Conservation (phyloP, 1,140 invertebrate species). For the Drosophila fuyamai region DNA sequence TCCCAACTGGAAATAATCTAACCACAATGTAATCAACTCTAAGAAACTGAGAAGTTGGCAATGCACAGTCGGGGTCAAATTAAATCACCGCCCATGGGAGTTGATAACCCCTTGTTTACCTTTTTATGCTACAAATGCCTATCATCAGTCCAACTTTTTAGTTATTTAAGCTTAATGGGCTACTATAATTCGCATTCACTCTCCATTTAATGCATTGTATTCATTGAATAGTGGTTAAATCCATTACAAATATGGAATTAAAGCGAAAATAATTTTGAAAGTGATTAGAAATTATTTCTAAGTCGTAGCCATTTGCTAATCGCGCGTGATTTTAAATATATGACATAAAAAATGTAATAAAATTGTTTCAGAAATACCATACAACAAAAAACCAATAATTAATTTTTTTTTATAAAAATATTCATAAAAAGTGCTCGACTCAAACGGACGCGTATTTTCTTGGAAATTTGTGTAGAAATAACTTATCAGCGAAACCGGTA, state of each 20-base stretch:
- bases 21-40: constrained; percentile 26
- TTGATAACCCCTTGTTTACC: constrained; percentile 32
- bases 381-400: neutral
- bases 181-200: too few relatives aligned
- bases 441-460: neutral
- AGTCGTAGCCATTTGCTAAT: too few relatives aligned
- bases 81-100: neutral
- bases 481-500: too few relatives aligned
- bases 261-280: too few relatives aligned
- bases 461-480: neutral
- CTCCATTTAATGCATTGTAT: too few relatives aligned
- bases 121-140: constrained; percentile 32
- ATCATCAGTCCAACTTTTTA: neutral
- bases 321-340: too few relatives aligned
- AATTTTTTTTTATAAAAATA: neutral
- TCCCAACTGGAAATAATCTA: constrained; percentile 9
- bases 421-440: neutral
- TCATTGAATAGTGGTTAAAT: too few relatives aligned
- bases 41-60: neutral
- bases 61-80: constrained; percentile 29
- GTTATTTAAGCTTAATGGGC: neutral
- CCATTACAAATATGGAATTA: too few relatives aligned
- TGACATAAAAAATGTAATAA: too few relatives aligned
- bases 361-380: neutral
- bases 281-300: too few relatives aligned